Evolutionary conservation across 2,888 invertebrate genomes (phyloP).

Genomic region (Spisula subtruncata): DNA sequence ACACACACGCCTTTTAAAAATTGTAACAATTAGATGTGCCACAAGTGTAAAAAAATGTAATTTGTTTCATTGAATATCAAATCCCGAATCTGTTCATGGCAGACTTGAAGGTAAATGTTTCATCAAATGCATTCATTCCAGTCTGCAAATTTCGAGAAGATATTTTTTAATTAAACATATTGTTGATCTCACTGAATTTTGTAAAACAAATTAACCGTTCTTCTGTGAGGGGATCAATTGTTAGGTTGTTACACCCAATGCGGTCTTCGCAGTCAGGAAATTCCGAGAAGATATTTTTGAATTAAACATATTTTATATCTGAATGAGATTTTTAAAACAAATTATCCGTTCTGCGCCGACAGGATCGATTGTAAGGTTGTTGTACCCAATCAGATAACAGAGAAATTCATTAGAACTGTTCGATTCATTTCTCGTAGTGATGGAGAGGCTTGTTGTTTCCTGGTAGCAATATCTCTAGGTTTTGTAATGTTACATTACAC

Average conservation of each 20-base stretch:
- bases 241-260: background rate
- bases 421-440: background rate
- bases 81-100: too few species aligned
- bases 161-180: background rate
- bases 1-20: too few species aligned
- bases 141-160: too few species aligned
- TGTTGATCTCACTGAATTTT: background rate
- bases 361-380: slow-evolving; percentile 4
- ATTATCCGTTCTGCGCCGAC: background rate
- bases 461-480: background rate
- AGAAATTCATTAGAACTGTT: background rate
- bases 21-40: too few species aligned
- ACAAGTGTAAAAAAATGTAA: too few species aligned
- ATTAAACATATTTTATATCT: background rate
- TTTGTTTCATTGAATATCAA: too few species aligned
- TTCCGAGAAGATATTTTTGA: too few species aligned
- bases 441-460: background rate
- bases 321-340: background rate
- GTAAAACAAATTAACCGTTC: background rate
- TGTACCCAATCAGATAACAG: background rate
- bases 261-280: too few species aligned
- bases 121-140: too few species aligned
- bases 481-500: background rate
- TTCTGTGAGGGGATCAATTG: background rate
- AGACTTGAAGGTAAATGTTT: too few species aligned